Conservation (phyloP, 2,888 invertebrate genomes). For the Acleris holmiana region DNA sequence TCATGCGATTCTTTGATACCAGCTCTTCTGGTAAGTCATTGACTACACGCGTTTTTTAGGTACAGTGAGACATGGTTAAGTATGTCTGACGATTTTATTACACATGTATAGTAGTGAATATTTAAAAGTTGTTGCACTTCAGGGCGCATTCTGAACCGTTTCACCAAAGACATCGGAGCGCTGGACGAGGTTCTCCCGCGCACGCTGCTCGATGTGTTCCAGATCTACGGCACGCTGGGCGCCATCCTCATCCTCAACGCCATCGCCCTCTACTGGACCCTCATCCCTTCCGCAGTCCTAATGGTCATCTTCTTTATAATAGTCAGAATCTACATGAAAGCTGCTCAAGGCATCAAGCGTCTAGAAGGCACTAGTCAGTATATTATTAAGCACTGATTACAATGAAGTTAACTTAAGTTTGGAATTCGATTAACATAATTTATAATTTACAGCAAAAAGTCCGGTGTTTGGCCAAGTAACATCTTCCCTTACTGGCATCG, state of each 20-base stretch:
- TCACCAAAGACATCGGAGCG: slow-evolving; percentile 93
- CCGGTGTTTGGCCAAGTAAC: slow-evolving; percentile 92
- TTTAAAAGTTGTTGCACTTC: slow-evolving; percentile 25
- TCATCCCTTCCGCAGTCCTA: slow-evolving; percentile 84
- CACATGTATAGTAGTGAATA: neutral
- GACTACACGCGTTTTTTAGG: neutral
- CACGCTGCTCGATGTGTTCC: slow-evolving; percentile 87
- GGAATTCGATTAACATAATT: neutral
- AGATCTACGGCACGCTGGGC: slow-evolving; percentile 77
- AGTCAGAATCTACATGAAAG: slow-evolving; percentile 86
- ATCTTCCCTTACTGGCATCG: slow-evolving; percentile 89
- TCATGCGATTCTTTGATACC: slow-evolving; percentile 90
- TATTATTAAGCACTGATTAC: neutral
- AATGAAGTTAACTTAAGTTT: neutral
- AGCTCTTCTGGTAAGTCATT: slow-evolving; percentile 86
- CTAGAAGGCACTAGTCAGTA: slow-evolving; percentile 86
- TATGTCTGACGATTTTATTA: no score
- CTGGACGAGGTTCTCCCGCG: slow-evolving; percentile 91
- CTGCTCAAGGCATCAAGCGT: slow-evolving; percentile 88
- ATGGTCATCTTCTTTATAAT: slow-evolving; percentile 83
- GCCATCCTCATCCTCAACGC: slow-evolving; percentile 86
- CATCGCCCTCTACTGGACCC: slow-evolving; percentile 84
- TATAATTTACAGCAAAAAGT: slow-evolving; percentile 86
- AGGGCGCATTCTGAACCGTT: slow-evolving; percentile 90
- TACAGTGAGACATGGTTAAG: neutral